These are phyloP conservation scores for Oreotragus oreotragus DNA, from an alignment of 2,113 vertebrate genomes.

Conservation along the genomic window DNA sequence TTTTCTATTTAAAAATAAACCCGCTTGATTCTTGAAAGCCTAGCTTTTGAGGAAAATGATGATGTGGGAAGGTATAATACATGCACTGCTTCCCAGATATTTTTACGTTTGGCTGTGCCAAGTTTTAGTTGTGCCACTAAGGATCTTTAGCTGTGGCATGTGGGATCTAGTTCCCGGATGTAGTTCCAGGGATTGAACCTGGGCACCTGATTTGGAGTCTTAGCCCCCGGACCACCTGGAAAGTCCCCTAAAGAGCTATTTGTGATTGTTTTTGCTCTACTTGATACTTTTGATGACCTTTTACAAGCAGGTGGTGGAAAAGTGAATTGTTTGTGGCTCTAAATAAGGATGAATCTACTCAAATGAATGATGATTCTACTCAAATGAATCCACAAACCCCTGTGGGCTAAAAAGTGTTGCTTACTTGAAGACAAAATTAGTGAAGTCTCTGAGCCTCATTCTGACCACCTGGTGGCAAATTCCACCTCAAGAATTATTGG, in stretches of 20 bases:
- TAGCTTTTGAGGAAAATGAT: background rate
- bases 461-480: background rate
- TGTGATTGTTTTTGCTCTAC: background rate
- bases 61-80: background rate
- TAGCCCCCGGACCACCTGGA: background rate
- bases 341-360: background rate
- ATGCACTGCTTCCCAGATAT: background rate
- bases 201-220: background rate
- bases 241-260: background rate
- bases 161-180: background rate
- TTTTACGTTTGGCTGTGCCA: background rate
- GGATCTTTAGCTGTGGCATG: background rate
- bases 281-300: background rate
- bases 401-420: background rate
- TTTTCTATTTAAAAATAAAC: slow-evolving; percentile 9
- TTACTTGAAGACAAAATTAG: background rate
- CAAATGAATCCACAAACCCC: background rate
- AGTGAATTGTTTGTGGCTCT: background rate
- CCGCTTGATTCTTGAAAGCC: background rate
- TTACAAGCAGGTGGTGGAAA: background rate
- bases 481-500: background rate
- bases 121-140: background rate
- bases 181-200: background rate
- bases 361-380: background rate
- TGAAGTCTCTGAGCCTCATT: background rate